A percentile compares a stretch with the other conserved stretches of the same genome.
Evolutionary conservation across 2,113 vertebrate genomes (phyloP).

Genomic region (Oxyura jamaicensis): DNA sequence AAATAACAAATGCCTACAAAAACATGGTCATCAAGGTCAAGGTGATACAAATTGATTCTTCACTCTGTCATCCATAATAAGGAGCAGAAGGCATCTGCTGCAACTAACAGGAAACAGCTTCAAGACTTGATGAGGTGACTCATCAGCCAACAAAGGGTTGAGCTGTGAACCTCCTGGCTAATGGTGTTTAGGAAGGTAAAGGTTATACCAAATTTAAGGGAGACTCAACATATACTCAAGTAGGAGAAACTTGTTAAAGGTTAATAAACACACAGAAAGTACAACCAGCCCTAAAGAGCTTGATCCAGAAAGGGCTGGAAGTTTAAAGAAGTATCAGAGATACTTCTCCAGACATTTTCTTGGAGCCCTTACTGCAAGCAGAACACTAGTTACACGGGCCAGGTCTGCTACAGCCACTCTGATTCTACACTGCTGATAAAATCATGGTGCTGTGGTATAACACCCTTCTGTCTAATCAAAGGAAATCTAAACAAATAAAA

Average conservation of each 20-base stretch:
- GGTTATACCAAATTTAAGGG: not conserved
- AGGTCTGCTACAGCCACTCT: not conserved
- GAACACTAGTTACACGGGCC: not conserved
- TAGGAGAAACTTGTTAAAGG: not conserved
- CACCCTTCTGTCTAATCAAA: not conserved
- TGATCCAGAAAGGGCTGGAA: not conserved
- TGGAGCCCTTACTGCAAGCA: not conserved
- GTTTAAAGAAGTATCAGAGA: not conserved
- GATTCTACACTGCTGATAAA: not conserved
- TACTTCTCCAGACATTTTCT: not conserved
- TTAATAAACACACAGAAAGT: not conserved
- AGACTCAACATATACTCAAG: not conserved
- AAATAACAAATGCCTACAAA: not conserved
- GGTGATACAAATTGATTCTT: slow-evolving; percentile 47
- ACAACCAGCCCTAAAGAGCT: not conserved
- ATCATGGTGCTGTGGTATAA: not conserved
- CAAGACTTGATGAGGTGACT: not conserved
- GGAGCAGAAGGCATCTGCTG: slow-evolving; percentile 2
- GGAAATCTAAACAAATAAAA: not conserved
- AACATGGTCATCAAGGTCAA: slow-evolving; percentile 19
- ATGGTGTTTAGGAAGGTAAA: not conserved
- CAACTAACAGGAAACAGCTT: slow-evolving; percentile 6
- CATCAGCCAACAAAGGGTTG: not conserved
- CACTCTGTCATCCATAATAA: slow-evolving; percentile 3
- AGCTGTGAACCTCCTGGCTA: not conserved